Percentiles rank a stretch among this genome's conserved stretches.
Conservation (phyloP, 2,888 invertebrate genomes). For the Eupithecia vulgata region DNA sequence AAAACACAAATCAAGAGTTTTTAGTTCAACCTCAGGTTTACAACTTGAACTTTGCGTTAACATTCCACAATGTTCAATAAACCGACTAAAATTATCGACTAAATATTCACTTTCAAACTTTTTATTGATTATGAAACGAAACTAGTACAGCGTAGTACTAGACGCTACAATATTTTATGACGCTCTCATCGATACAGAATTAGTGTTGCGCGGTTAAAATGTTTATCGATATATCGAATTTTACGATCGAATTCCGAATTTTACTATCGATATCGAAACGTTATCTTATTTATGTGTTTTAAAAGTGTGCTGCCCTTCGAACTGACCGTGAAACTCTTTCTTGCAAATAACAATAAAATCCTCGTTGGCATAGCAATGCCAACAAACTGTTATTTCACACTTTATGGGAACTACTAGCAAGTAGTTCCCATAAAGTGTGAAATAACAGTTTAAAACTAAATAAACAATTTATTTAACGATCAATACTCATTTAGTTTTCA, state of each 20-base stretch:
- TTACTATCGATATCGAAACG: slow-evolving; percentile 42
- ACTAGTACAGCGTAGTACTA: slow-evolving; percentile 10
- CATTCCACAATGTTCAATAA: background rate
- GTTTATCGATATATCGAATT: slow-evolving; percentile 42
- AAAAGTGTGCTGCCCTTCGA: slow-evolving; percentile 43
- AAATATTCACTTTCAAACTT: slow-evolving; percentile 7
- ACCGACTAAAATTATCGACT: slow-evolving; percentile 5
- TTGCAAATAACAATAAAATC: slow-evolving; percentile 31
- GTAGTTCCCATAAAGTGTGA: slow-evolving; percentile 9
- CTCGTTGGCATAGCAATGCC: background rate
- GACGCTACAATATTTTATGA: slow-evolving; percentile 27
- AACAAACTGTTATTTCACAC: slow-evolving; percentile 4
- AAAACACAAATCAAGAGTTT: background rate
- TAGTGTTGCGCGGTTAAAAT: slow-evolving; percentile 33
- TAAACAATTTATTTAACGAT: slow-evolving; percentile 3
- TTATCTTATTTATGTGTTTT: slow-evolving; percentile 44
- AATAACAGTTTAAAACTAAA: slow-evolving; percentile 2
- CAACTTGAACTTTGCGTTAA: slow-evolving; percentile 5
- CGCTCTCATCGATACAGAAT: slow-evolving; percentile 32
- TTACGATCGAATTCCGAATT: slow-evolving; percentile 44
- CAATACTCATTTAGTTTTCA: slow-evolving; percentile 7
- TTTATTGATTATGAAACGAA: slow-evolving; percentile 8
- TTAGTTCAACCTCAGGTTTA: slow-evolving; percentile 2
- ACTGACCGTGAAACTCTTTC: slow-evolving; percentile 29
- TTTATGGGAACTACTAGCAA: slow-evolving; percentile 7